Evolutionary conservation across 2,113 vertebrate genomes (phyloP).

Genomic region (Mastomys natalensis): DNA sequence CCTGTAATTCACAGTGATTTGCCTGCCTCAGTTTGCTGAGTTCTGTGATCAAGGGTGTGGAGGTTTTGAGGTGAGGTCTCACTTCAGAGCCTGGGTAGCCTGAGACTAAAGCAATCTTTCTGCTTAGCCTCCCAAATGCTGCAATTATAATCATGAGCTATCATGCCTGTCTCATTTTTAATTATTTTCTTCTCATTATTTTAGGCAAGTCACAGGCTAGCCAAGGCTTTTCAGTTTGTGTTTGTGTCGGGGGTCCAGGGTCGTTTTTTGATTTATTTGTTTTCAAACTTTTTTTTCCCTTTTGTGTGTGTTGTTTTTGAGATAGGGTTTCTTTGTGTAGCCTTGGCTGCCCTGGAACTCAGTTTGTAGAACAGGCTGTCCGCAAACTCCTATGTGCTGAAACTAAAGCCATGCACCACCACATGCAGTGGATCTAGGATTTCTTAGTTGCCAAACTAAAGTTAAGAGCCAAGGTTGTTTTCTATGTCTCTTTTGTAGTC

Average conservation of each 20-base stretch:
- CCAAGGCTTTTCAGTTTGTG: slow-evolving; percentile 11
- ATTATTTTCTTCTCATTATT: slow-evolving; percentile 45
- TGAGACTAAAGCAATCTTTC: not conserved
- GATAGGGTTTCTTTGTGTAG: not conserved
- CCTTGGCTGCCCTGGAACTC: not conserved
- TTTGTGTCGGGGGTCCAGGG: not conserved
- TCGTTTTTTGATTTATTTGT: not conserved
- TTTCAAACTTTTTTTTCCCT: not conserved
- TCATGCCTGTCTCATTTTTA: not conserved
- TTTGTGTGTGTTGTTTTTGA: not conserved
- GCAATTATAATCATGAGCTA: not conserved
- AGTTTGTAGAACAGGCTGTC: not conserved
- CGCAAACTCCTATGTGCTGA: not conserved
- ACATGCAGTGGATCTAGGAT: not conserved
- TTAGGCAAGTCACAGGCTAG: slow-evolving; percentile 15
- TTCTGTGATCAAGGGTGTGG: not conserved
- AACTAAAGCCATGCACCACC: not conserved
- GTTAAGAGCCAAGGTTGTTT: not conserved
- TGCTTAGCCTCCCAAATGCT: not conserved
- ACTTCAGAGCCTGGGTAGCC: not conserved
- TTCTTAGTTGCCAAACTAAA: slow-evolving; percentile 18
- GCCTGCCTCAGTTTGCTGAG: not conserved
- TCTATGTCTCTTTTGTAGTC: not conserved
- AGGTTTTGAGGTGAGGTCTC: not conserved
- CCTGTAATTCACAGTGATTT: not conserved